A percentile compares a stretch with the other conserved stretches of the same genome.
phyloP scores from a whole-genome alignment of 2,113 vertebrate species.

The Vidua macroura region DNA sequence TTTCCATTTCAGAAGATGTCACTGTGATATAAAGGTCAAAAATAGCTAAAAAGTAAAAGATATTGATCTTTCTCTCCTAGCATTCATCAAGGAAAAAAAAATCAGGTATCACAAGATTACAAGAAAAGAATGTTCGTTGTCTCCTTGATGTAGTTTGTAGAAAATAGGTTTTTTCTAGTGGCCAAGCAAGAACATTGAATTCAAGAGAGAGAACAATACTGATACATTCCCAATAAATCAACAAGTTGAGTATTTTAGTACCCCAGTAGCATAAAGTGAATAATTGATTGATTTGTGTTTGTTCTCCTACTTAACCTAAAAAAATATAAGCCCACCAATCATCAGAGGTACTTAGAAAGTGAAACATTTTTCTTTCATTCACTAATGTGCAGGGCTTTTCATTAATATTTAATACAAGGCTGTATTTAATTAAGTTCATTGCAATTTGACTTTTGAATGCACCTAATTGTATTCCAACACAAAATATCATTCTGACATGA shows the following conservation, averaged over 20 bases:
- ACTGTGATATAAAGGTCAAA: not conserved
- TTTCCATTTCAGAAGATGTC: not conserved
- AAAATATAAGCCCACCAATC: not conserved
- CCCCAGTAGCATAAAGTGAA: not conserved
- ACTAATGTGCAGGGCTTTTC: not conserved
- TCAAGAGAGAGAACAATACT: not conserved
- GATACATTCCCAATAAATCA: not conserved
- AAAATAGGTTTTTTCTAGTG: not conserved
- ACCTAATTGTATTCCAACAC: not conserved
- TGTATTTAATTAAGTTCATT: not conserved
- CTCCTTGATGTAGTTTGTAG: not conserved
- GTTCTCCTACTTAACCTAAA: not conserved
- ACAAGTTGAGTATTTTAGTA: not conserved
- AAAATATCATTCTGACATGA: not conserved
- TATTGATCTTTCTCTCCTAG: not conserved
- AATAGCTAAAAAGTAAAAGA: not conserved
- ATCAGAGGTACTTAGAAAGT: not conserved
- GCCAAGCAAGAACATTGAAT: not conserved
- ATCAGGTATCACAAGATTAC: not conserved
- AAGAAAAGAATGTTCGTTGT: not conserved
- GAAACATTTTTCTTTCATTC: not conserved
- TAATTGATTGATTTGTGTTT: not conserved
- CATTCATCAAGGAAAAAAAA: not conserved
- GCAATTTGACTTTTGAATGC: not conserved
- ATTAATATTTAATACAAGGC: not conserved